Evolutionary conservation across 2,113 vertebrate genomes (phyloP), one percentile per base, ranked within the genome.

Genomic region (Apus apus): DNA sequence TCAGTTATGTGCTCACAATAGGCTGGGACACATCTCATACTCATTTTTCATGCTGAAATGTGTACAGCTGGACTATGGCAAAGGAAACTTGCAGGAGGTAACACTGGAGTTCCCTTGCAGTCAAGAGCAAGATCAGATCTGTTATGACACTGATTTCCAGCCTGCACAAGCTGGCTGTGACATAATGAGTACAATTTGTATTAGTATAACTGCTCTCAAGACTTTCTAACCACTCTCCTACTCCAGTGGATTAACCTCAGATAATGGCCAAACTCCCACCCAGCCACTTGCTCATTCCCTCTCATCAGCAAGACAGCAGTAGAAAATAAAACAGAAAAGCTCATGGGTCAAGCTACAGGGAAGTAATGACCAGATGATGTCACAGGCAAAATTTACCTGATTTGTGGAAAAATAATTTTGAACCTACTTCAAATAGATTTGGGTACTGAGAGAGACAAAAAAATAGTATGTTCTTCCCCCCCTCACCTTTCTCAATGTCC

Each of bases 171-270:
- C 11, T 13, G 5, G 7, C 13, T 70, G 48, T 83, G 68, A 68
- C 0, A 1, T n/a, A 32, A 16, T 48, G 61, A 87, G 32, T 62
- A 51, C 26, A 43, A 17, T 0, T 15, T 7, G 5, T 65, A 6
- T 27, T 16, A 1, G 7, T 18, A n/a, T 32, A 46, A 89, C 67
- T 48, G 15, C 19, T 84, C 18, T 65, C 29, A 56, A 84, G 60
- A 72, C 5, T 87, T 77, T 58, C 19, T 36, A 6, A 30, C 7
- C 29, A 11, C 23, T 79, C 88, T 82, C 23, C 29, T 58, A 34
- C 50, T n/a, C 5, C 40, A 25, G 11, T 48, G 65, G 22, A n/a
- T 21, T 70, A 48, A 40, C 9, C 27, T 85, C 57, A 26, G 43
- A 19, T 70, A 36, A 65, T 2, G 5, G 27, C 15, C 26, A 36